Percentiles rank a stretch among this genome's conserved stretches.
Conservation (phyloP, 2,888 invertebrate genomes). For the Caenorhabditis imperialis region DNA sequence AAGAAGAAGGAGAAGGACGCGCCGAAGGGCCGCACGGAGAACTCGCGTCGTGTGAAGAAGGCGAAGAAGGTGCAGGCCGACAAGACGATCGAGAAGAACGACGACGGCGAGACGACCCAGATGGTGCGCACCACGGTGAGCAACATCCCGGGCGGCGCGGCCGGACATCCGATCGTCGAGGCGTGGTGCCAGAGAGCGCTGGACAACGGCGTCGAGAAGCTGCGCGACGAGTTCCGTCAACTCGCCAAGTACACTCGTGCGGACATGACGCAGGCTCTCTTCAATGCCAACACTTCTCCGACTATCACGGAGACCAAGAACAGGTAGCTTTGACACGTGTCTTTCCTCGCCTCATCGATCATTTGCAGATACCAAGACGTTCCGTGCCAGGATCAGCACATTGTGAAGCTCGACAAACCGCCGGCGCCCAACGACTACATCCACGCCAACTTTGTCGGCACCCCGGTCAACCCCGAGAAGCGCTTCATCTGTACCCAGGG, state of each 20-base stretch:
- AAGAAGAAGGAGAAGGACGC: neutral
- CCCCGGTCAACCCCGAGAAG: constrained; percentile 50
- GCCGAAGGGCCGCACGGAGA: neutral
- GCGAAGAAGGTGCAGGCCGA: constrained; percentile 16
- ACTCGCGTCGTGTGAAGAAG: constrained; percentile 15
- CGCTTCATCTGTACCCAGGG: constrained; percentile 53
- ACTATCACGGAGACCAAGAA: constrained; percentile 10
- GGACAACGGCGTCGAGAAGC: constrained; percentile 57
- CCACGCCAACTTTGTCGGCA: constrained; percentile 66
- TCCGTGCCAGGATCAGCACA: constrained; percentile 62
- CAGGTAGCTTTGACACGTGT: constrained; percentile 6
- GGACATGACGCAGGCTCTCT: constrained; percentile 57
- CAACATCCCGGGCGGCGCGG: neutral
- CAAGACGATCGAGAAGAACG: constrained; percentile 12
- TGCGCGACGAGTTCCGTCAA: constrained; percentile 60
- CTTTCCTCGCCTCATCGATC: neutral
- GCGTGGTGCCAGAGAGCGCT: constrained; percentile 54
- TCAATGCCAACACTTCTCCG: constrained; percentile 51
- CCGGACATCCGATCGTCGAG: constrained; percentile 28
- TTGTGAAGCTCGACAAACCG: constrained; percentile 60
- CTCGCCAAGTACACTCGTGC: constrained; percentile 61
- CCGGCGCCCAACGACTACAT: constrained; percentile 59
- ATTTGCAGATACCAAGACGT: constrained; percentile 61
- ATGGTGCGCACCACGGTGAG: neutral
- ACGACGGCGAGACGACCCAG: neutral